Evolutionary conservation across 1,140 invertebrate species (phyloP), one percentile per base, ranked within the genome.

Genomic region (Harlomillsia oculata): DNA sequence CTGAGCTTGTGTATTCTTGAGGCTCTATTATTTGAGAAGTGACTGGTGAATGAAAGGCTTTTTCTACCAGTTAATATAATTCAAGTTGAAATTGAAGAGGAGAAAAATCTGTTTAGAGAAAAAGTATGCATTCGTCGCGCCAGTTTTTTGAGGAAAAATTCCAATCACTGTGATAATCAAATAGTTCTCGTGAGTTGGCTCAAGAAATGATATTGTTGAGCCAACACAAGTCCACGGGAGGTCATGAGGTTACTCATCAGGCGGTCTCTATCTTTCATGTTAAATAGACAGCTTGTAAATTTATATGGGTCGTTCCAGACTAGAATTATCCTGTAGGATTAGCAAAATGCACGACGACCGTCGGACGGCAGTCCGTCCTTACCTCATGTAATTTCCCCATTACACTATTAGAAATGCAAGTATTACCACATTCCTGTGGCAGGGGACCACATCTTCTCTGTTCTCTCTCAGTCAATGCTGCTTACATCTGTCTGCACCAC

Each of bases 161-260:
- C 56, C 56, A 58, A 58, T 58, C 37, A 58, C 21, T 58, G 39
- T 52, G 48, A 58, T 58, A 58, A 58, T 58, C 56, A 58, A 58
- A 58, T 58, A 58, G 52, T 50, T 58, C 49, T 52, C 26, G 41
- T 18, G 36, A 25, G 43, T 36, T 45, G 40, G 29, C 28, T 26
- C 36, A 23, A 52, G 26, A 37, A 32, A 58, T 58, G 56, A 58
- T 58, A 58, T 58, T 58, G 56, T 58, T 58, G 56, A 51, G 37
- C 21, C 56, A 58, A 58, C 56, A 52, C 32, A 28, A 57, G 55
- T 45, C 56, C 41, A 32, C 56, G 49, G 56, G 56, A 58, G 48
- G 56, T 58, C 56, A 58, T 34, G 43, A 58, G 56, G 48, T 51
- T 45, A 52, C 56, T 46, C 56, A 44, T 51, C 40, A 58, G 48